Conservation (phyloP, 2,113 vertebrate species). For the Cyprinodon brontotheroides region DNA sequence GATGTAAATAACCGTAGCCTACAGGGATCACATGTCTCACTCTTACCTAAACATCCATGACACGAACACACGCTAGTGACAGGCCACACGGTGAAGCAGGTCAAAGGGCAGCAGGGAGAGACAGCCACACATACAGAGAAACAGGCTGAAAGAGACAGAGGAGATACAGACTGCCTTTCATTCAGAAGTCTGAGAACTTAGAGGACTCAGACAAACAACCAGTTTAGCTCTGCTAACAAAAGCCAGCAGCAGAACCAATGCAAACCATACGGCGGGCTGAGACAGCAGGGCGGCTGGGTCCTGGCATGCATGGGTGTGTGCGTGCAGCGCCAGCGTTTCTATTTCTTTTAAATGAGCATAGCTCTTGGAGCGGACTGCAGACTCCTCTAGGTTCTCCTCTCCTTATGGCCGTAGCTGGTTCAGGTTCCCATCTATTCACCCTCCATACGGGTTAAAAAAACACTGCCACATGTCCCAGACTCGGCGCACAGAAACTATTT, state of each 20-base stretch:
- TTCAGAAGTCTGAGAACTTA: slow-evolving; percentile 54
- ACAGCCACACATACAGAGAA: slow-evolving; percentile 3
- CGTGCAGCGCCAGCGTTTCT: slow-evolving; percentile 39
- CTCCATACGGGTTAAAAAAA: slow-evolving; percentile 52
- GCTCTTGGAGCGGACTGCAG: slow-evolving; percentile 28
- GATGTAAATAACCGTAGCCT: slow-evolving; percentile 55
- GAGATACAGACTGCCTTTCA: slow-evolving; percentile 48
- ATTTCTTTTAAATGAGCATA: slow-evolving; percentile 25
- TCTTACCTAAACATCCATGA: slow-evolving; percentile 60
- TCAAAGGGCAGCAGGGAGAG: slow-evolving; percentile 47
- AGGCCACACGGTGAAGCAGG: slow-evolving; percentile 44
- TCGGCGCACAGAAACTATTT: slow-evolving; percentile 43
- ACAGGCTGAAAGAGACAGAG: slow-evolving; percentile 13
- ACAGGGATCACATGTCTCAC: slow-evolving; percentile 57
- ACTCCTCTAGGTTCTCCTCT: slow-evolving; percentile 17
- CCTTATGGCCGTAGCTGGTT: slow-evolving; percentile 58
- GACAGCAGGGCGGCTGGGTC: slow-evolving; percentile 30
- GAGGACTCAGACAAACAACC: slow-evolving; percentile 60
- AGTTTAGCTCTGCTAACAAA: slow-evolving; percentile 72
- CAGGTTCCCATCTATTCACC: slow-evolving; percentile 48
- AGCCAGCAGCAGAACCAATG: slow-evolving; percentile 73
- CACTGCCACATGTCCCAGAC: slow-evolving; percentile 43
- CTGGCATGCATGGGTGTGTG: slow-evolving; percentile 36
- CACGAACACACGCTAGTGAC: slow-evolving; percentile 49
- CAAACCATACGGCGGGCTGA: slow-evolving; percentile 63